A percentile compares a stretch with the other conserved stretches of the same genome.
phyloP scores from a whole-genome alignment of 2,888 invertebrate genomes.

The Aphidius colemani region DNA sequence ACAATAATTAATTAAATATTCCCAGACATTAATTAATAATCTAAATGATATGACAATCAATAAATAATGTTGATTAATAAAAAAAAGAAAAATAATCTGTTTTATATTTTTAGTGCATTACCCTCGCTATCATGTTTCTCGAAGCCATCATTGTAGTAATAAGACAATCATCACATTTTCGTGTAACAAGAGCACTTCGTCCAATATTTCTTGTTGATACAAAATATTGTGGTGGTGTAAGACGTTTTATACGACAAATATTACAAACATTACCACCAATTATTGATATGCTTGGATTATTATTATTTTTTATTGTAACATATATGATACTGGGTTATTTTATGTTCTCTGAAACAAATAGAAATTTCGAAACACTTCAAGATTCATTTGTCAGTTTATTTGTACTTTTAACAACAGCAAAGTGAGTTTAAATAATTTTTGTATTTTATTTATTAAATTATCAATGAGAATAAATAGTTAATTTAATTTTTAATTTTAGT shows the following conservation, averaged over 20 bases:
- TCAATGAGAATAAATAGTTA: neutral
- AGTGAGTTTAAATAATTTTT: slow-evolving; percentile 66
- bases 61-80: neutral
- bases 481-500: slow-evolving; percentile 59
- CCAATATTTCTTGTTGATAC: slow-evolving; percentile 91
- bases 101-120: slow-evolving; percentile 67
- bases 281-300: slow-evolving; percentile 82
- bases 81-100: too few relatives aligned
- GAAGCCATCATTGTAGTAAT: slow-evolving; percentile 81
- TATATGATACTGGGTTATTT: slow-evolving; percentile 84
- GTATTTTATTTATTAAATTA: neutral
- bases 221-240: slow-evolving; percentile 79
- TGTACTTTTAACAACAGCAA: slow-evolving; percentile 87
- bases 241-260: slow-evolving; percentile 78
- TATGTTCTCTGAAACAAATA: slow-evolving; percentile 78
- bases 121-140: slow-evolving; percentile 78
- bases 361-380: slow-evolving; percentile 78
- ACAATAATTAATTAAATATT: slow-evolving; percentile 10
- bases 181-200: slow-evolving; percentile 83
- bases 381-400: slow-evolving; percentile 88
- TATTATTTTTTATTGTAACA: slow-evolving; percentile 83
- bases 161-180: slow-evolving; percentile 82
- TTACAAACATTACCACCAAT: slow-evolving; percentile 86
- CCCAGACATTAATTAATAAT: slow-evolving; percentile 26
- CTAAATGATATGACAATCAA: slow-evolving; percentile 24